These are phyloP conservation scores for Phenganax stokvisi DNA, from an alignment of 92 coral and sea anemone species.

Conservation along the genomic window DNA sequence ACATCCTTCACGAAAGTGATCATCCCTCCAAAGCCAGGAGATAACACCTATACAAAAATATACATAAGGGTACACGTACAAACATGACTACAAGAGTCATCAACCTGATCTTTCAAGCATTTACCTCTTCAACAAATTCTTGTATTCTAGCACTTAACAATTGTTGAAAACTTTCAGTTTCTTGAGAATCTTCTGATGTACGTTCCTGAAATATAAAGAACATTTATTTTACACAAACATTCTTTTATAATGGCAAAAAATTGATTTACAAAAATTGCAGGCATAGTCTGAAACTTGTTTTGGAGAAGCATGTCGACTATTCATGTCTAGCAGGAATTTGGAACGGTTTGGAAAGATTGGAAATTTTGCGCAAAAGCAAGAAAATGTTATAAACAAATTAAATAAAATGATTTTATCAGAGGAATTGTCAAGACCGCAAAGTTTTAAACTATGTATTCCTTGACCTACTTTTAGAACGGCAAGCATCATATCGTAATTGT, in stretches of 20 bases:
- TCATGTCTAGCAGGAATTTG: too few relatives aligned
- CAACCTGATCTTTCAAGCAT: neutral
- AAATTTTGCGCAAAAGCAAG: too few relatives aligned
- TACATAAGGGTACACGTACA: too few relatives aligned
- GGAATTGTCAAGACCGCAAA: neutral
- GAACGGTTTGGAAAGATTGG: too few relatives aligned
- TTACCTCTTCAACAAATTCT: slow-evolving; percentile 97
- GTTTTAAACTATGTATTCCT: neutral
- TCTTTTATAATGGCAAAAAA: too few relatives aligned
- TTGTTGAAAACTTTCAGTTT: slow-evolving; percentile 95
- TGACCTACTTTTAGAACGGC: slow-evolving; percentile 85
- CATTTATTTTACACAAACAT: too few relatives aligned
- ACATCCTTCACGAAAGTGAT: slow-evolving; percentile 88
- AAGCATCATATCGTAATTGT: slow-evolving; percentile 97
- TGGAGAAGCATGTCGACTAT: too few relatives aligned
- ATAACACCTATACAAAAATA: slow-evolving; percentile 58
- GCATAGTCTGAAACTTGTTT: neutral
- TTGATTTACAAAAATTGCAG: neutral
- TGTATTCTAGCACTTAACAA: slow-evolving; percentile 92
- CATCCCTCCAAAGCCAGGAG: slow-evolving; percentile 99
- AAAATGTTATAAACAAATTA: too few relatives aligned
- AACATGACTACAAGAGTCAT: neutral
- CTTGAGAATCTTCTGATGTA: slow-evolving; percentile 95
- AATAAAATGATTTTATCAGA: too few relatives aligned
- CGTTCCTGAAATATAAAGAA: slow-evolving; percentile 55